Evolutionary conservation across 2,888 invertebrate genomes (phyloP).

Genomic region (Muscina levida): DNA sequence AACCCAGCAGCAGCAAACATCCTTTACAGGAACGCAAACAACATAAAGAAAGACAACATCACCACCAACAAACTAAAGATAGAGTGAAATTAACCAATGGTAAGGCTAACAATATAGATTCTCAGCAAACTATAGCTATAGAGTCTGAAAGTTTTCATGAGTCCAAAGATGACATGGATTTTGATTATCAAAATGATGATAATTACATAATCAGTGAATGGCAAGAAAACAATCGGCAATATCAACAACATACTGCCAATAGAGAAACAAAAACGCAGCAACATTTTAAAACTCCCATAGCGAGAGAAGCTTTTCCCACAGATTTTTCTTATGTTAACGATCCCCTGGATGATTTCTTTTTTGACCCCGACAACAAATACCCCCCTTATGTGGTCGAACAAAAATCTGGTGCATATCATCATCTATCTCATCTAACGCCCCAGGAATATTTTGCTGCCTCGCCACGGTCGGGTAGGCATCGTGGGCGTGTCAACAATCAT

Average conservation of each 20-base stretch:
- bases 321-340: slow-evolving; percentile 3
- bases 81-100: too few species aligned
- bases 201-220: slow-evolving; percentile 34
- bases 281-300: background rate
- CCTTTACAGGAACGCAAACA: slow-evolving; percentile 35
- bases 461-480: slow-evolving; percentile 76
- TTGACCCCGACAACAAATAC: slow-evolving; percentile 30
- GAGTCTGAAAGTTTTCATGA: too few species aligned
- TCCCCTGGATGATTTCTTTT: slow-evolving; percentile 46
- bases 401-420: background rate
- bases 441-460: slow-evolving; percentile 64
- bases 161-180: slow-evolving; percentile 46
- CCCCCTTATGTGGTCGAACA: background rate
- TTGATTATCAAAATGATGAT: slow-evolving; percentile 62
- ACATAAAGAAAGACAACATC: slow-evolving; percentile 35
- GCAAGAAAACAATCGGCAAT: too few species aligned
- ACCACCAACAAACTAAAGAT: slow-evolving; percentile 36
- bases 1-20: slow-evolving; percentile 31
- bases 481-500: slow-evolving; percentile 70
- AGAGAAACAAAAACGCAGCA: background rate
- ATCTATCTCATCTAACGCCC: background rate
- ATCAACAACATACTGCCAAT: too few species aligned
- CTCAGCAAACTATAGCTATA: too few species aligned
- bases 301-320: background rate
- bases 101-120: too few species aligned